Base-by-base conservation (phyloP, 35 echinoderm and acorn worm genomes). In the Holothuria glaberrima region DNA sequence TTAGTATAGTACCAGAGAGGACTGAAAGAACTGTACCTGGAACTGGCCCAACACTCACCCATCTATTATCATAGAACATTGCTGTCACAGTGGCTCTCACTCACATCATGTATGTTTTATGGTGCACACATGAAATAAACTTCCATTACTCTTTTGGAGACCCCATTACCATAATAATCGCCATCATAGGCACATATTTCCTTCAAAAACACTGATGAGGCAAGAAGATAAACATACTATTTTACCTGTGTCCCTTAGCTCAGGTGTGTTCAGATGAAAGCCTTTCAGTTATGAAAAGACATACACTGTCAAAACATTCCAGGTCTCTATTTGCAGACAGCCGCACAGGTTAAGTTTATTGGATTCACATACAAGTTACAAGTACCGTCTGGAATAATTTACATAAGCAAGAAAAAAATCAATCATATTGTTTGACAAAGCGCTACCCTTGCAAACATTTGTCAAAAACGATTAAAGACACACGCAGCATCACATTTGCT, bases 341-440 rank as follows among this genome's bases (percentile, higher is more conserved):
- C 25, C 50, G 74, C 74, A 78, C 74, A 78, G 74, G 74, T 78
- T 52, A 78, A 48, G 32, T 78, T 78, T 78, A 78, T 78, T 41
- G 50, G 50, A 78, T 78, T 78, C 74, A 78, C 74, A 78, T 78
- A 35, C 38, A 78, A 78, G 74, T 78, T 78, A 48, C 38, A 48
- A 78, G 74, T 78, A 48, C 74, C 74, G 74, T 78, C 74, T 78
- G 74, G 44, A 28, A 22, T 24, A 48, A 78, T 78, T 78, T 41
- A 78, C 74, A 78, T 50, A 78, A 48, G 74, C 50, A 22, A 78
- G 50, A 48, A 28, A 38, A 78, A 78, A 48, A 78, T 78, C 74
- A 78, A 78, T 78, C 74, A 48, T 78, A 78, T 78, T 78, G 74
- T 78, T 78, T 78, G 74, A 78, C 74, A 78, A 78, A 78, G n/a